Evolutionary conservation across 2,888 invertebrate genomes (phyloP).

Genomic region (Zeuzera pyrina): DNA sequence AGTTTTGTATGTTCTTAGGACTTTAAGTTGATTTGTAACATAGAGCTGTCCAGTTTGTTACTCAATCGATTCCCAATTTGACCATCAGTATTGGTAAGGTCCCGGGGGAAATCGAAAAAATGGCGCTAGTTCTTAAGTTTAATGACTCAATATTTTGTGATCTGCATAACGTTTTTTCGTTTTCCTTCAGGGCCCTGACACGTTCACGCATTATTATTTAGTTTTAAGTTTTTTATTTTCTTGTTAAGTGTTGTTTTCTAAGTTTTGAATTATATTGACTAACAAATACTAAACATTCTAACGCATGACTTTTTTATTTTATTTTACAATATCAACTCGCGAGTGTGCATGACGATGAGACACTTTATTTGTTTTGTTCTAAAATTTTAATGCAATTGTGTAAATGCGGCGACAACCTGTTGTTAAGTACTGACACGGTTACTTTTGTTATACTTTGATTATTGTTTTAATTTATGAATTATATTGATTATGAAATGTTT

Average conservation of each 20-base stretch:
- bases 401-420: constrained; percentile 26
- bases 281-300: constrained; percentile 65
- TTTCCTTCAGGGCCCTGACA: constrained; percentile 44
- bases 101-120: constrained; percentile 49
- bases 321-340: constrained; percentile 54
- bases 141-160: constrained; percentile 36
- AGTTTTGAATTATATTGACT: constrained; percentile 64
- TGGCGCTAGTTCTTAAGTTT: constrained; percentile 42
- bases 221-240: constrained; percentile 15
- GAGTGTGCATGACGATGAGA: constrained; percentile 61
- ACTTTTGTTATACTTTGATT: constrained; percentile 28
- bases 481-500: constrained; percentile 47
- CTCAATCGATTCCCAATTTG: too few relatives aligned
- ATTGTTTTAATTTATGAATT: constrained; percentile 26
- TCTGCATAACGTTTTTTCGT: constrained; percentile 46
- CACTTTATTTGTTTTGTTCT: constrained; percentile 16
- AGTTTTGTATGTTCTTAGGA: constrained; percentile 38
- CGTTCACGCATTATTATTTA: constrained; percentile 29
- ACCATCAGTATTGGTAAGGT: too few relatives aligned
- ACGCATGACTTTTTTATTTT: constrained; percentile 62
- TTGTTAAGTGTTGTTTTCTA: constrained; percentile 25
- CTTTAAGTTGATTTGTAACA: constrained; percentile 30
- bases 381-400: constrained; percentile 27
- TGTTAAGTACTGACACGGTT: constrained; percentile 42
- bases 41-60: too few relatives aligned